Conservation (phyloP, 1,140 invertebrate species). For the Cydia fagiglandana region DNA sequence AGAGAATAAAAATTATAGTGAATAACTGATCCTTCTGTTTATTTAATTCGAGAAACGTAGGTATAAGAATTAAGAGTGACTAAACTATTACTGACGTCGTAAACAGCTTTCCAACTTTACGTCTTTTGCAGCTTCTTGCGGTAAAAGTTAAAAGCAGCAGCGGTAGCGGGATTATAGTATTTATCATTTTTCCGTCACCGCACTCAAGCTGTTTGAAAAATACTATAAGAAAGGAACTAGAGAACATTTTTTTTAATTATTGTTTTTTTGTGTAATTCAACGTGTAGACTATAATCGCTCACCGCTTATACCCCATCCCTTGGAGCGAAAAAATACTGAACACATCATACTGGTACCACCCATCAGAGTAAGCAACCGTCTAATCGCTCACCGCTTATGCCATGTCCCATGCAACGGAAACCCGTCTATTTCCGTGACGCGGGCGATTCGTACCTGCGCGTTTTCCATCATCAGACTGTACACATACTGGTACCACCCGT, state of each 20-base stretch:
- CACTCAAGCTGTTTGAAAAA: too few species aligned
- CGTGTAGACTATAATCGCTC: constrained; percentile 22
- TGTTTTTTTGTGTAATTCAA: too few species aligned
- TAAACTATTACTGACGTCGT: constrained; percentile 10
- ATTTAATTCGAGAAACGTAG: too few species aligned
- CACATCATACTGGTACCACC: background rate
- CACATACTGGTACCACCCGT: too few species aligned
- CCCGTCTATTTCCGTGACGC: constrained; percentile 25
- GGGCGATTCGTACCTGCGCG: constrained; percentile 28
- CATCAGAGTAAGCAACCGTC: background rate
- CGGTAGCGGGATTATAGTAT: too few species aligned
- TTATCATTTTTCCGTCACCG: too few species aligned
- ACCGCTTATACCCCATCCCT: too few species aligned
- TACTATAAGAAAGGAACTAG: too few species aligned
- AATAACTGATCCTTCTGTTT: too few species aligned
- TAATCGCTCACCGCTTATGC: constrained; percentile 36
- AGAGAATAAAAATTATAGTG: too few species aligned
- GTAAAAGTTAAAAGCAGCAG: background rate
- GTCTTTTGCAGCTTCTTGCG: background rate
- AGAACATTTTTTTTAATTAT: too few species aligned
- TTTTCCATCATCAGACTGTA: constrained; percentile 26
- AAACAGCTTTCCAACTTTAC: background rate
- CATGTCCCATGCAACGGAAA: constrained; percentile 36
- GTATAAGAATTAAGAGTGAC: background rate
- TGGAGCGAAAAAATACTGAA: too few species aligned